These are phyloP conservation scores for Allacma fusca DNA, from an alignment of 2,888 invertebrate species.

Conservation along the genomic window DNA sequence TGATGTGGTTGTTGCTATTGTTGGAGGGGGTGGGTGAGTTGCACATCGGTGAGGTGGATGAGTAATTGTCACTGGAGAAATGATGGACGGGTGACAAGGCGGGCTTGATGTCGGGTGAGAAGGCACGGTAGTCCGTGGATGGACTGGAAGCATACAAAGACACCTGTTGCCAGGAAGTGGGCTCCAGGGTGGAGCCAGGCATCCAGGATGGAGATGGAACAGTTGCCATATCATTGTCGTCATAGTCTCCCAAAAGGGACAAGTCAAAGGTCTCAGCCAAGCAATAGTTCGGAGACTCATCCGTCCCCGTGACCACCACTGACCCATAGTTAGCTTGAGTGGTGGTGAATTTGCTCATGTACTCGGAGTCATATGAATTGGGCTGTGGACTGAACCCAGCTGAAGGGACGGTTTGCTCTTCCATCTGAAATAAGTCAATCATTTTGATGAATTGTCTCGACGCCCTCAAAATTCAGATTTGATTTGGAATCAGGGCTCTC, in stretches of 20 bases:
- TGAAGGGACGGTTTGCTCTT: slow-evolving; percentile 78
- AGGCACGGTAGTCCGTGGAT: slow-evolving; percentile 52
- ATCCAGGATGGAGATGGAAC: slow-evolving; percentile 61
- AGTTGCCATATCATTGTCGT: slow-evolving; percentile 59
- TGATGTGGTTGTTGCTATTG: slow-evolving; percentile 36
- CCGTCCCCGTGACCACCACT: slow-evolving; percentile 52
- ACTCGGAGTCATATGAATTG: slow-evolving; percentile 63
- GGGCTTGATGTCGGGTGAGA: slow-evolving; percentile 48
- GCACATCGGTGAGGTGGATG: neutral
- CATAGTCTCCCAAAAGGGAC: slow-evolving; percentile 59
- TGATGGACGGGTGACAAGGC: slow-evolving; percentile 39
- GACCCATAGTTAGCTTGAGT: slow-evolving; percentile 47
- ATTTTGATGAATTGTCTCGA: slow-evolving; percentile 16
- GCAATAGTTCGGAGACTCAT: slow-evolving; percentile 47
- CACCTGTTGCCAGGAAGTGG: slow-evolving; percentile 56
- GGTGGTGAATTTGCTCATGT: slow-evolving; percentile 50
- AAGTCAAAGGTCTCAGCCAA: slow-evolving; percentile 60
- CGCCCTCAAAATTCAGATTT: neutral
- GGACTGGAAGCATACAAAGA: slow-evolving; percentile 59
- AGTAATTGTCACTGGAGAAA: slow-evolving; percentile 14
- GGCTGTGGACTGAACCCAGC: slow-evolving; percentile 79
- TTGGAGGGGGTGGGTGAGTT: neutral
- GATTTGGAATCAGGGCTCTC: no score
- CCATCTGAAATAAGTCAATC: slow-evolving; percentile 72
- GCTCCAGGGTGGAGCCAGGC: slow-evolving; percentile 49